Evolutionary conservation across 1,140 invertebrate species (phyloP).

Genomic region (Panulirus ornatus): DNA sequence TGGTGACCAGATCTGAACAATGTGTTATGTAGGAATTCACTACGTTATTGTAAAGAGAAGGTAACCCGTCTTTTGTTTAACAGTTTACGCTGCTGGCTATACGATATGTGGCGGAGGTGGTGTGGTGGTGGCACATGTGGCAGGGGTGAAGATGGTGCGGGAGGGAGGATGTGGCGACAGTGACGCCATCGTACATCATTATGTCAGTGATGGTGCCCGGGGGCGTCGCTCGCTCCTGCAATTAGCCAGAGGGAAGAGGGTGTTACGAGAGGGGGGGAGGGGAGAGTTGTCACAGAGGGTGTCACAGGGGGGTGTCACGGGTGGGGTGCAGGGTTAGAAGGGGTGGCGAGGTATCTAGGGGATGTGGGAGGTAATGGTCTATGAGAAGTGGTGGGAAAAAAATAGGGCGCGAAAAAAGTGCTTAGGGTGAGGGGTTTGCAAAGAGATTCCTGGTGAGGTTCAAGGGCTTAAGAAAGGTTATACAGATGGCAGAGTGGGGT

Average conservation of each 20-base stretch:
- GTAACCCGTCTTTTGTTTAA: too few relatives aligned
- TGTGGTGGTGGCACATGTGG: neutral
- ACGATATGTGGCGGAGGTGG: neutral
- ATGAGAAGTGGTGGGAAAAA: neutral
- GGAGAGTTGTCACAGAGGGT: neutral
- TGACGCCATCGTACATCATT: constrained; percentile 13
- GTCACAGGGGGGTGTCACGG: neutral
- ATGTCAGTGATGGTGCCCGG: constrained; percentile 4
- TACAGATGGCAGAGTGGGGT: neutral
- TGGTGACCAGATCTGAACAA: too few relatives aligned
- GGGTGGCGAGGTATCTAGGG: too few relatives aligned
- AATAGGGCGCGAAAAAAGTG: neutral
- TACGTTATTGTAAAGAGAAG: too few relatives aligned
- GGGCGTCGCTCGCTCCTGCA: constrained; percentile 13
- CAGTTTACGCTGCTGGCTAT: too few relatives aligned
- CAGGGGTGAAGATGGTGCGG: neutral
- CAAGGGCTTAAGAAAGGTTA: too few relatives aligned
- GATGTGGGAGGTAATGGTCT: neutral
- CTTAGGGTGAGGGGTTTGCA: too few relatives aligned
- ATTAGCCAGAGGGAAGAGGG: constrained; percentile 6
- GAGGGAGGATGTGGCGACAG: constrained; percentile 34
- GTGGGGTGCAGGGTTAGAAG: neutral
- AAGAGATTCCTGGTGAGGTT: too few relatives aligned
- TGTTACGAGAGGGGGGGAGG: neutral
- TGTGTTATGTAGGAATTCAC: too few relatives aligned